Evolutionary conservation across 2,888 invertebrate species (phyloP).

Genomic region (Athrips mouffetella): DNA sequence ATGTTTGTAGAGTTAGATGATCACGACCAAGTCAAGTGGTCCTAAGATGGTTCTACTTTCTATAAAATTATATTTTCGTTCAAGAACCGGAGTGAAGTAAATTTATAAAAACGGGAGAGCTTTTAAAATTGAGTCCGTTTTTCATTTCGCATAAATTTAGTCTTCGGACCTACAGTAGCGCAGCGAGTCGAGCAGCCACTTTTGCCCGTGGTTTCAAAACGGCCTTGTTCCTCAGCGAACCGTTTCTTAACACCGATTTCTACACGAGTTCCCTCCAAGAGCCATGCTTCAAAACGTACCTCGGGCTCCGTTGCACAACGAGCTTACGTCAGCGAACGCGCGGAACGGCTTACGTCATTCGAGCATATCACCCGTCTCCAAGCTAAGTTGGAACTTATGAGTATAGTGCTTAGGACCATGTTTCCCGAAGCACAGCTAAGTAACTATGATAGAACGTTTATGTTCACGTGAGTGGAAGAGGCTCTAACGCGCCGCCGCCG

Average conservation of each 20-base stretch:
- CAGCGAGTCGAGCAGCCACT: constrained; percentile 17
- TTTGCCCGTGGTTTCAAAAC: constrained; percentile 43
- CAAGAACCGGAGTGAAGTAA: no score
- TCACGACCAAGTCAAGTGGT: no score
- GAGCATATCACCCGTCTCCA: constrained; percentile 51
- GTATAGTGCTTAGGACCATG: constrained; percentile 41
- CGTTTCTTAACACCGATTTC: constrained; percentile 72
- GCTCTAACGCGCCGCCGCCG: constrained; percentile 67
- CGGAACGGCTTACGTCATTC: constrained; percentile 75
- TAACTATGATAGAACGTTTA: constrained; percentile 74
- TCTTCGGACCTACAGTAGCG: background rate
- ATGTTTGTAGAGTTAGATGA: no score
- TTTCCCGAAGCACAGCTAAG: constrained; percentile 45
- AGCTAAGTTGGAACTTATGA: constrained; percentile 56
- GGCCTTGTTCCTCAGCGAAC: constrained; percentile 57
- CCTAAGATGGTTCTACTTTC: no score
- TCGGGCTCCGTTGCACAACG: constrained; percentile 75
- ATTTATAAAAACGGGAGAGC: no score
- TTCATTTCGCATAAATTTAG: constrained; percentile 1
- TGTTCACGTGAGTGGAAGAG: constrained; percentile 76
- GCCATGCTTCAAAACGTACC: constrained; percentile 71
- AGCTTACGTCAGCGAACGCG: constrained; percentile 77
- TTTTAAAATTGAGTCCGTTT: no score
- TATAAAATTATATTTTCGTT: no score
- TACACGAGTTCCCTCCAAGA: constrained; percentile 70